Conservation (phyloP, 2,888 invertebrate species). For the Aporophyla nigra region DNA sequence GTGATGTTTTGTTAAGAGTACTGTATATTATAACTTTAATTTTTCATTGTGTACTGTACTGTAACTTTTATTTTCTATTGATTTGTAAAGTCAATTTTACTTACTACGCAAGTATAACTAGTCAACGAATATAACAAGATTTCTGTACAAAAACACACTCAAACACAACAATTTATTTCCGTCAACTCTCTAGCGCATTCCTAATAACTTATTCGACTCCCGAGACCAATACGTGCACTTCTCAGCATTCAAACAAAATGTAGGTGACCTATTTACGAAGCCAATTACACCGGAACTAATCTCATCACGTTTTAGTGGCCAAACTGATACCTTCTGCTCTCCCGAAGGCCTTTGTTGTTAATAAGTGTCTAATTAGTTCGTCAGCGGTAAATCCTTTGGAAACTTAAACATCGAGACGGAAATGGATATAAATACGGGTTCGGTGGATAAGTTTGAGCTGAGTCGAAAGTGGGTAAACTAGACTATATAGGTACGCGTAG, state of each 20-base stretch:
- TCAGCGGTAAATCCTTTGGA: slow-evolving; percentile 47
- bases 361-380: slow-evolving; percentile 62
- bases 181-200: neutral
- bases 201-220: slow-evolving; percentile 36
- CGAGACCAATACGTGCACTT: slow-evolving; percentile 45
- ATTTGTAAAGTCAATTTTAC: neutral
- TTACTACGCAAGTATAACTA: neutral
- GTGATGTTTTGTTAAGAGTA: no score
- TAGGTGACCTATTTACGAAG: slow-evolving; percentile 58
- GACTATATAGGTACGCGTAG: neutral
- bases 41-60: neutral
- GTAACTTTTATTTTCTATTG: neutral
- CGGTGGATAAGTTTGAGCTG: slow-evolving; percentile 24
- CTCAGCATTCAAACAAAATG: slow-evolving; percentile 48
- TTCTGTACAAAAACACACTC: neutral
- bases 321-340: slow-evolving; percentile 43
- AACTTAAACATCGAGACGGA: slow-evolving; percentile 55
- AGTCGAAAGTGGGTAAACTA: neutral
- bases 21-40: neutral
- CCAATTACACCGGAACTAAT: slow-evolving; percentile 60
- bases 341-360: slow-evolving; percentile 52
- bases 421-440: slow-evolving; percentile 52
- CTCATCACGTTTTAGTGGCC: slow-evolving; percentile 54
- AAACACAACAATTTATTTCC: slow-evolving; percentile 3
- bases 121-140: neutral